phyloP scores from a whole-genome alignment of 2,113 vertebrate species.

The Chloropsis hardwickii region DNA sequence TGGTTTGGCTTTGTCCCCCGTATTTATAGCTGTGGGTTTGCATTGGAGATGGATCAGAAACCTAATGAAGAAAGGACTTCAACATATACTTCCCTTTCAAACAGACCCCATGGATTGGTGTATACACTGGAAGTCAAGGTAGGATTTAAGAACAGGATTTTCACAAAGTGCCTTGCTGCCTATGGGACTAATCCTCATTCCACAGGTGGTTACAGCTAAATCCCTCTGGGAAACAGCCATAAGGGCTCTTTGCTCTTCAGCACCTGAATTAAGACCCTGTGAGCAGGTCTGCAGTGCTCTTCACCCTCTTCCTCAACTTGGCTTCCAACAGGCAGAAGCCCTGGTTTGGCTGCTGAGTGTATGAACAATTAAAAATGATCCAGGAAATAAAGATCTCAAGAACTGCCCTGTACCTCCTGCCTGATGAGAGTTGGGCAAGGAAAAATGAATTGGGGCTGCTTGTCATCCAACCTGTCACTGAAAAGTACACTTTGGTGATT shows the following conservation, averaged over 20 bases:
- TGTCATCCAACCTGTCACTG: not conserved
- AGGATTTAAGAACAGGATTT: not conserved
- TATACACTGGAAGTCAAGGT: not conserved
- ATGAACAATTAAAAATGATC: not conserved
- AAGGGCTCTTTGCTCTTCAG: not conserved
- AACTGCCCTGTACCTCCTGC: not conserved
- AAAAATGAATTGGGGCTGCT: not conserved
- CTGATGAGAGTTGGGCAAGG: not conserved
- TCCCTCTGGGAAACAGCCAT: not conserved
- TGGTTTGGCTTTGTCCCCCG: not conserved
- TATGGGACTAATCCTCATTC: not conserved
- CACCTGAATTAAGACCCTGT: not conserved
- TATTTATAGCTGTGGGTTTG: not conserved
- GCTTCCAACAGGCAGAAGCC: not conserved
- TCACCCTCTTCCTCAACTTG: not conserved
- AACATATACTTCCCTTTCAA: not conserved
- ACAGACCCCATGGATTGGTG: not conserved
- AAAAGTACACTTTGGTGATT: not conserved
- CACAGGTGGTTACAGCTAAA: not conserved
- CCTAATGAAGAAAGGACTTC: not conserved
- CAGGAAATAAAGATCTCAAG: not conserved
- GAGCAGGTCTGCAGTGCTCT: not conserved
- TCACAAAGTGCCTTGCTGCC: not conserved
- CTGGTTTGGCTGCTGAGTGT: not conserved
- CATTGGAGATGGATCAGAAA: not conserved